Base-by-base conservation (phyloP, 2,888 invertebrate species). In the Tachystola acroxantha region DNA sequence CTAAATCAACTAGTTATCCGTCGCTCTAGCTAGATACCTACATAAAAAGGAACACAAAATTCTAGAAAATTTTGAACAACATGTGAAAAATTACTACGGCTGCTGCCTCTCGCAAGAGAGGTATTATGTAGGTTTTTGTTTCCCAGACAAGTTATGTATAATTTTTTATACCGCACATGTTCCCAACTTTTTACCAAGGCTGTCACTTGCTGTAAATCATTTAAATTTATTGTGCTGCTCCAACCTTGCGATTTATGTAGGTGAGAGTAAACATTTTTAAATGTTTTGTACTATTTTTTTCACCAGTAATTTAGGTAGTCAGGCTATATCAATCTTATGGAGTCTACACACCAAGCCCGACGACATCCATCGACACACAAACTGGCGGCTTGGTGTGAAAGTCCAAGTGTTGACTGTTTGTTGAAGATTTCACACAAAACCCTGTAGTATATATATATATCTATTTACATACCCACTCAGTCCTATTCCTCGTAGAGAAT, bases 141-240 rank as follows among this genome's bases (percentile, higher is more conserved):
- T 2, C 27, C 7, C 27, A 27, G 27, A 11, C 10, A 27, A 27
- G 11, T 27, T 27, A 27, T 10, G 12, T 27, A 26, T 3, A 7
- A 4, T 26, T 11, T 11, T 27, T 10, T 3, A 11, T 12, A 5
- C 7, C 11, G 11, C 11, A 5, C 27, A 11, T 27, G 27, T 27
- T 6, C 10, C 12, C 27, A 6, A 7, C 7, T 27, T 28, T 34
- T 27, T 34, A 11, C 12, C 11, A 34, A 16, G 34, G 26, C 28
- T 34, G 34, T 28, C 34, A 20, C 12, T 27, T 12, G 19, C 22
- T 27, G 34, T 34, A 34, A 34, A 34, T 34, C 34, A 34, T 34
- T 34, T 34, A 28, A 34, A 34, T 34, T 28, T 34, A 34, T 34
- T 27, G 28, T 11, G 13, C 24, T 10, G 11, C 24, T 24, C 24